Percentiles rank a stretch among this genome's conserved stretches.
Conservation (phyloP, 2,797 vertebrate genomes). For the Brachyrhaphis roseni region DNA sequence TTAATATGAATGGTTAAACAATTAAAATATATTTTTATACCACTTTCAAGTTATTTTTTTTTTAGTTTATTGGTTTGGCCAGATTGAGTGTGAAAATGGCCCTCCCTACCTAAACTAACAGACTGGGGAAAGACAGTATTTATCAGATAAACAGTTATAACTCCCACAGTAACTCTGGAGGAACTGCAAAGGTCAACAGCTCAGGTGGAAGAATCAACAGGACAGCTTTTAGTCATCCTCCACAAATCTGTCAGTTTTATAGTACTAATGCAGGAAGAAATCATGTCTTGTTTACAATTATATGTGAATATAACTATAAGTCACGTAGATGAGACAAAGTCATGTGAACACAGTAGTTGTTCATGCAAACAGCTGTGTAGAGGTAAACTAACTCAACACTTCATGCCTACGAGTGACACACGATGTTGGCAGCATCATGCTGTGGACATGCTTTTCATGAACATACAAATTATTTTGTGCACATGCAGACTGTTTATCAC, state of each 20-base stretch:
- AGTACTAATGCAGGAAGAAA: background rate
- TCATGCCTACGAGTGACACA: background rate
- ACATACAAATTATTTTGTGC: background rate
- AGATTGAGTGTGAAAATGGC: constrained; percentile 23
- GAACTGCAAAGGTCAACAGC: background rate
- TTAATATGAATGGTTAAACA: constrained; percentile 41
- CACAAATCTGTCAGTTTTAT: background rate
- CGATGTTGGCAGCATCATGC: background rate
- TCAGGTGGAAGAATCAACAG: background rate
- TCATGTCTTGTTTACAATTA: background rate
- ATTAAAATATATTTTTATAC: constrained; percentile 55
- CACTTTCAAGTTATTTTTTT: constrained; percentile 32
- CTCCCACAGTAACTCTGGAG: background rate
- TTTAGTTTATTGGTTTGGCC: constrained; percentile 12
- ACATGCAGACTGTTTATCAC: background rate
- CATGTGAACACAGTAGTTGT: background rate
- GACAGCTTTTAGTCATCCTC: background rate
- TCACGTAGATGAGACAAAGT: background rate
- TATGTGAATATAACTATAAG: background rate
- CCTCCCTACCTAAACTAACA: constrained; percentile 9
- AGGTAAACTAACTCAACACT: background rate
- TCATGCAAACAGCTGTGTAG: background rate
- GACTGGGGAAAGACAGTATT: background rate
- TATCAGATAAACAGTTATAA: background rate
- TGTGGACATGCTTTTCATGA: background rate